Percentiles rank a stretch among this genome's conserved stretches.
phyloP scores from a whole-genome alignment of 2,888 invertebrate species.

The Cetonia aurata region DNA sequence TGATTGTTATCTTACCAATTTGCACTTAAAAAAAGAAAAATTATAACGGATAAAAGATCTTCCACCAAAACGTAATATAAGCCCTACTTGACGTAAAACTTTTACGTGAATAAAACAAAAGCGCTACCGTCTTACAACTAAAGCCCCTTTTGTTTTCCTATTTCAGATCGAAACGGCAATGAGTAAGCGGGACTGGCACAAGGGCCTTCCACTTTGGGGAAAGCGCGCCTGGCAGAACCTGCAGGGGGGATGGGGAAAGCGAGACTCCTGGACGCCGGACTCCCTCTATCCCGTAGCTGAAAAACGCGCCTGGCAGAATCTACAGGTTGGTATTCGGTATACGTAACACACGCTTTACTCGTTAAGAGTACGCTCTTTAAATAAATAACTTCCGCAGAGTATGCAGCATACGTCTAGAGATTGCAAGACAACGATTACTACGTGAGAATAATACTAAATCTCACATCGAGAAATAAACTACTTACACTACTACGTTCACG shows the following conservation, averaged over 20 bases:
- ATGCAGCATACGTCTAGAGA: too few species aligned
- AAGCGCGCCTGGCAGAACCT: slow-evolving; percentile 73
- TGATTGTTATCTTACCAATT: too few species aligned
- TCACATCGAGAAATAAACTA: too few species aligned
- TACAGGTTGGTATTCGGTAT: slow-evolving; percentile 59
- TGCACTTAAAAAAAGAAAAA: too few species aligned
- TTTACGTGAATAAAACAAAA: too few species aligned
- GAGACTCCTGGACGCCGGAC: slow-evolving; percentile 60
- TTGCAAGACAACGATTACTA: too few species aligned
- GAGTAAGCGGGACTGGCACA: slow-evolving; percentile 75
- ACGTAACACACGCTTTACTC: neutral
- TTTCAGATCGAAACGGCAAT: slow-evolving; percentile 69
- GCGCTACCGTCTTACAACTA: neutral
- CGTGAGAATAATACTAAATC: too few species aligned
- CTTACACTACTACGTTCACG: too few species aligned
- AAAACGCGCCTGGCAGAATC: slow-evolving; percentile 72
- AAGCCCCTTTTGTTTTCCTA: neutral
- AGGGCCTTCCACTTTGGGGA: slow-evolving; percentile 72
- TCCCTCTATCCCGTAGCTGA: slow-evolving; percentile 62
- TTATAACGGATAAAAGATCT: too few species aligned
- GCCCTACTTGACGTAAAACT: too few species aligned
- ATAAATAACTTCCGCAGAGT: slow-evolving; percentile 2
- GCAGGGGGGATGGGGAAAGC: slow-evolving; percentile 71
- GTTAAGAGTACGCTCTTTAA: neutral
- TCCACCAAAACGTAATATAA: too few species aligned